These are phyloP conservation scores for Philereme transversata DNA, from an alignment of 2,888 invertebrate genomes.

Conservation along the genomic window DNA sequence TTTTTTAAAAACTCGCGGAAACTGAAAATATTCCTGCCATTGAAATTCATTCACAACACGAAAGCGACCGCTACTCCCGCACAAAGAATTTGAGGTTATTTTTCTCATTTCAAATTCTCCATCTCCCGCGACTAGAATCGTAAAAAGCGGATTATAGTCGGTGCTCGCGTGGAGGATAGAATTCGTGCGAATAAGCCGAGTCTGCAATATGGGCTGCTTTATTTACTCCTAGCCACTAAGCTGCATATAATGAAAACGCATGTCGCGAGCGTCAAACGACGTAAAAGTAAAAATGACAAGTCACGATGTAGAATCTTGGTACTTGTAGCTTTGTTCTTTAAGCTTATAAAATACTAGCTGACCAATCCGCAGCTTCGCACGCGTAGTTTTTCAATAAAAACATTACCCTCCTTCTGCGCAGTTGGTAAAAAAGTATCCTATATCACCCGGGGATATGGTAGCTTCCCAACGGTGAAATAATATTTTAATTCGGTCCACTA, in stretches of 20 bases:
- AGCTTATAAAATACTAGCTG: too few relatives aligned
- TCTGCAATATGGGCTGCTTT: conserved; percentile 80
- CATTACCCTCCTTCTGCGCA: too few relatives aligned
- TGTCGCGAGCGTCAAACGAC: conserved; percentile 77
- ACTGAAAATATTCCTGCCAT: conserved; percentile 34
- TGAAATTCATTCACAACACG: conserved; percentile 66
- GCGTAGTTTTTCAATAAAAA: too few relatives aligned
- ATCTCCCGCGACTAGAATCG: conserved; percentile 75
- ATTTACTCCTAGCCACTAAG: conserved; percentile 80
- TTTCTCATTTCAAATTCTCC: conserved; percentile 80
- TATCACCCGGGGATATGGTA: too few relatives aligned
- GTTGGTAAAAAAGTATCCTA: too few relatives aligned
- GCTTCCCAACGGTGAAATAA: too few relatives aligned
- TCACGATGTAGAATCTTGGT: conserved; percentile 51
- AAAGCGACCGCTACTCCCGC: conserved; percentile 60
- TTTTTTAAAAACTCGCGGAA: conserved; percentile 15
- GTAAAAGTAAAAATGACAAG: conserved; percentile 65
- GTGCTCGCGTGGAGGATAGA: conserved; percentile 71
- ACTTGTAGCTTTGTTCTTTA: conserved; percentile 20
- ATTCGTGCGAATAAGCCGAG: conserved; percentile 75
- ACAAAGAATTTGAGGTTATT: conserved; percentile 76
- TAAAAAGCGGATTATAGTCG: conserved; percentile 82
- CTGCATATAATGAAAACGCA: conserved; percentile 85
- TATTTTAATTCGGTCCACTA: too few relatives aligned
- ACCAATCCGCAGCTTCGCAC: too few relatives aligned